phyloP scores from a whole-genome alignment of 2,888 invertebrate species.

The Cephus runcator region DNA sequence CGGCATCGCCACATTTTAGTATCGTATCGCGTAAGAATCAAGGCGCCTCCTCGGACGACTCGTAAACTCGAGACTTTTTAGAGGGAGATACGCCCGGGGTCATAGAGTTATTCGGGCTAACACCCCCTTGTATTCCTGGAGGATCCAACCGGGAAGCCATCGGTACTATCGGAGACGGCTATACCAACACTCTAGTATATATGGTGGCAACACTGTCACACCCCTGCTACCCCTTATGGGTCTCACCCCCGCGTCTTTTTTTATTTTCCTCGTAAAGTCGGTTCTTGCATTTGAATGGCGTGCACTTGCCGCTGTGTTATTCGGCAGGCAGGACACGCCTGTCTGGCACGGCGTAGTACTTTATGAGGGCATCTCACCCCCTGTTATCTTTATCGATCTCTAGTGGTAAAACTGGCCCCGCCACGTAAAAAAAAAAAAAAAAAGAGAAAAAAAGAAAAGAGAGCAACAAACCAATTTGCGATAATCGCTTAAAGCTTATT shows the following conservation, averaged over 20 bases:
- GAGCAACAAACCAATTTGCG: slow-evolving; percentile 14
- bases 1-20: slow-evolving; percentile 30
- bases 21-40: slow-evolving; percentile 38
- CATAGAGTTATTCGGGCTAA: slow-evolving; percentile 12
- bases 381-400: slow-evolving; percentile 18
- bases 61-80: slow-evolving; percentile 40
- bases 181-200: no score
- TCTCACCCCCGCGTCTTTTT: not conserved
- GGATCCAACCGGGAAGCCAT: no score
- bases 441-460: not conserved
- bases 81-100: slow-evolving; percentile 22
- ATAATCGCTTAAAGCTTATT: slow-evolving; percentile 7
- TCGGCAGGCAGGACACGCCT: slow-evolving; percentile 10
- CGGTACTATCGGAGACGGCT: no score
- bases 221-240: no score
- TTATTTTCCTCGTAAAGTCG: slow-evolving; percentile 32
- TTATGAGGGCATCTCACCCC: slow-evolving; percentile 11
- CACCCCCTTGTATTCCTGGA: no score
- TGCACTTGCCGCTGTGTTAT: slow-evolving; percentile 14
- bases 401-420: slow-evolving; percentile 9
- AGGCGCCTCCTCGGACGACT: slow-evolving; percentile 34
- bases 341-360: slow-evolving; percentile 10
- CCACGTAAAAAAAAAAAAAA: not conserved
- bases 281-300: slow-evolving; percentile 31
- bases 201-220: no score